Conservation (phyloP, 2,888 invertebrate genomes). For the Actias luna region DNA sequence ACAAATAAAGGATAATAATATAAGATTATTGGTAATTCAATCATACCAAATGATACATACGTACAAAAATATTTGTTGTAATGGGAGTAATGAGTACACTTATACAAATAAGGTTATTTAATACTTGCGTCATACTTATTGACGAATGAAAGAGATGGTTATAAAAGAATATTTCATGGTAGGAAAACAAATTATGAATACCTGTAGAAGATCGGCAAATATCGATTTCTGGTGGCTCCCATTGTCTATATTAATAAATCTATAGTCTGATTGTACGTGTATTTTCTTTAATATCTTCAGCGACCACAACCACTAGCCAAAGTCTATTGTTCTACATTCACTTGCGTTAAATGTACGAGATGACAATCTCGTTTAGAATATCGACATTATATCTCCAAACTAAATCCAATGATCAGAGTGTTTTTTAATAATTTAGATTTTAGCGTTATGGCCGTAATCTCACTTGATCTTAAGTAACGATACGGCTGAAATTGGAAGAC, state of each 20-base stretch:
- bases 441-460: too few species aligned
- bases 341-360: too few species aligned
- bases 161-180: neutral
- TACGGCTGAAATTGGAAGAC: too few species aligned
- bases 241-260: neutral
- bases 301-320: too few species aligned
- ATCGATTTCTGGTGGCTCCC: neutral
- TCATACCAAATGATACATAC: neutral
- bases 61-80: neutral
- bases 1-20: neutral
- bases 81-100: neutral
- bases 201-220: neutral
- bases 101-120: neutral
- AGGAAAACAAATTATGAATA: neutral
- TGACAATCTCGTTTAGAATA: too few species aligned
- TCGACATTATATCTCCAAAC: too few species aligned
- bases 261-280: too few species aligned
- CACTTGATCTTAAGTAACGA: too few species aligned
- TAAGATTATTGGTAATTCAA: neutral
- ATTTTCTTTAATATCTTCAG: too few species aligned
- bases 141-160: neutral
- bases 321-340: too few species aligned
- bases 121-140: neutral
- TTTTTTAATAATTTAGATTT: too few species aligned
- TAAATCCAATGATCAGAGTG: too few species aligned